Base-by-base conservation (phyloP, 2,113 vertebrate species). In the Meriones unguiculatus region DNA sequence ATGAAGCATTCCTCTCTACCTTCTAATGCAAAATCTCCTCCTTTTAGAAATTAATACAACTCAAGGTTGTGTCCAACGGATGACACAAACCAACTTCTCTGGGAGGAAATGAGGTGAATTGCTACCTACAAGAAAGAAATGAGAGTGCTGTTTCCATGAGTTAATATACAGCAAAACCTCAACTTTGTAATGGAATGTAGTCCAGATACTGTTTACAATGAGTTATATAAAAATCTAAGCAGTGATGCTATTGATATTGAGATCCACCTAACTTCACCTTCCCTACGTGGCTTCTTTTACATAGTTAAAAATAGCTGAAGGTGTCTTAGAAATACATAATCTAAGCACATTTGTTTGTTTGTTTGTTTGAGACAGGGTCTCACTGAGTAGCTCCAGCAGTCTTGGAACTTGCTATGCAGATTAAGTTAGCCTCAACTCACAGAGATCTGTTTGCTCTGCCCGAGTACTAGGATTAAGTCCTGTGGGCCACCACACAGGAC, bases 21-120 rank as follows among this genome's bases (percentile, higher is more conserved):
- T 88, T 89, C 81, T 93, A 28, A 77, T 38, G 38, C 14, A 84
- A 52, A 24, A 64, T 54, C 70, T 41, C 77, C 87, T 73, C 30
- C 64, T 41, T 93, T 82, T 77, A 41, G 50, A 94, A 97, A 96
- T 91, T 89, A 85, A 96, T 96, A 87, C 32, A 30, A 93, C 25
- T 93, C 0, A 72, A 52, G 15, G 22, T 38, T 94, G 3, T 72
- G 12, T 89, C 30, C 93, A 52, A 64, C 1, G 73, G 20, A 22
- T 76, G 78, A 72, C 28, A 96, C 0, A 80, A 69, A 88, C 28
- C 30, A 93, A 76, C 84, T 88, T 93, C 50, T 92, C 64, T 65
- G 50, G 90, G 86, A 85, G 80, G 57, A 32, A 78, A 2, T 77
- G 41, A 75, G 32, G 52, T 89, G 9, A 95, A 52, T 9, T 93